phyloP scores from a whole-genome alignment of 1,140 invertebrate genomes.

The Sycobia sp. region DNA sequence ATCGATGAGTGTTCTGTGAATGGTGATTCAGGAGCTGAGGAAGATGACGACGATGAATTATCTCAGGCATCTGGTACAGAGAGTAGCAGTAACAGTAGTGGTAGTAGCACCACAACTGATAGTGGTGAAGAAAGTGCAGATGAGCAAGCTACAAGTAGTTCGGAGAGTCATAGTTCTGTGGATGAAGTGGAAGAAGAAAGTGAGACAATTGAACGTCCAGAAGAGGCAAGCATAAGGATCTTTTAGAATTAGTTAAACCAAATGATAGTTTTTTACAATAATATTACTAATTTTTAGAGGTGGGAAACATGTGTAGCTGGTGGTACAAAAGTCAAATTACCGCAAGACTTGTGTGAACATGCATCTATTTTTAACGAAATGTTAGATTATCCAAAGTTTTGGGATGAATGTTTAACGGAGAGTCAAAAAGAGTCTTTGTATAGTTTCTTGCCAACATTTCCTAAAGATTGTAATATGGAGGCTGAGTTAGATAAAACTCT shows the following conservation, averaged over 20 bases:
- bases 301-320: conserved; percentile 58
- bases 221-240: conserved; percentile 36
- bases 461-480: conserved; percentile 63
- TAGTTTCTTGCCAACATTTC: conserved; percentile 66
- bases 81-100: conserved; percentile 52
- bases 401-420: conserved; percentile 61
- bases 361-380: conserved; percentile 64
- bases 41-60: conserved; percentile 58
- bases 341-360: conserved; percentile 64
- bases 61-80: conserved; percentile 52
- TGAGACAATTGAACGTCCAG: conserved; percentile 44
- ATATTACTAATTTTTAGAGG: conserved; percentile 46
- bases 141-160: conserved; percentile 46
- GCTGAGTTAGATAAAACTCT: conserved; percentile 67
- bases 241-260: neutral
- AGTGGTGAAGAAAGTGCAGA: conserved; percentile 53
- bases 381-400: conserved; percentile 63
- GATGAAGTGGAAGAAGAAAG: conserved; percentile 51
- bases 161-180: conserved; percentile 47
- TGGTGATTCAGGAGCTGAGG: conserved; percentile 57
- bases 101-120: conserved; percentile 52
- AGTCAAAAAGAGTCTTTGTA: conserved; percentile 59
- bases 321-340: conserved; percentile 59
- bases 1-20: conserved; percentile 58
- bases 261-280: conserved; percentile 8